phyloP scores from a whole-genome alignment of 23 tunicate genomes.

The Aplidium turbinatum region DNA sequence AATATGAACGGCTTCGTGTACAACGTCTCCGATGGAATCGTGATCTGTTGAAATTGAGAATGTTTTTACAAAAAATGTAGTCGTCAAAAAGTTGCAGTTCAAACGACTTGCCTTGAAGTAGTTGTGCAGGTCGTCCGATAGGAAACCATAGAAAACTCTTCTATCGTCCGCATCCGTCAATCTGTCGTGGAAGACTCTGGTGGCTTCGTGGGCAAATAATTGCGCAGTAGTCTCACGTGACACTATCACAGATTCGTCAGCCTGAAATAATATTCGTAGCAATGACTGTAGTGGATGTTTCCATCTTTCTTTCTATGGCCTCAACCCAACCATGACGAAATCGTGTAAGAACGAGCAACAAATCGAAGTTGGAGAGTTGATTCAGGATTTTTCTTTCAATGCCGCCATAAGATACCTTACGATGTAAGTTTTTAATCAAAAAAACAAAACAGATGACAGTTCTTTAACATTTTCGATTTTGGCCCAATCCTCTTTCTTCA shows the following conservation, averaged over 20 bases:
- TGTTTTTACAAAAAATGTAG: not conserved
- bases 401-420: too few species aligned
- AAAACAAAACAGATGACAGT: too few species aligned
- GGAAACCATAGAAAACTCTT: constrained; percentile 57
- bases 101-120: constrained; percentile 72
- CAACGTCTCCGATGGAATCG: constrained; percentile 71
- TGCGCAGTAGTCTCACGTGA: constrained; percentile 84
- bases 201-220: constrained; percentile 95
- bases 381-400: too few species aligned
- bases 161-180: constrained; percentile 69
- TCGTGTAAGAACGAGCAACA: too few species aligned
- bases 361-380: too few species aligned
- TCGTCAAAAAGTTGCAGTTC: not conserved
- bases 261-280: constrained; percentile 44
- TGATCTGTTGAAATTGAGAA: too few species aligned
- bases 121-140: constrained; percentile 92
- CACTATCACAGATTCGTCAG: constrained; percentile 83
- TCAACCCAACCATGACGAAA: too few species aligned
- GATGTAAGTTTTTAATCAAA: too few species aligned
- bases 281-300: not conserved
- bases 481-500: too few species aligned
- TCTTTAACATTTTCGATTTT: too few species aligned
- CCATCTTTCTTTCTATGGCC: too few species aligned
- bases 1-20: constrained; percentile 52
- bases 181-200: constrained; percentile 91